Percentiles rank a stretch among this genome's conserved stretches.
Evolutionary conservation across 2,797 vertebrate species (phyloP).

Genomic region (Rhinella marina): DNA sequence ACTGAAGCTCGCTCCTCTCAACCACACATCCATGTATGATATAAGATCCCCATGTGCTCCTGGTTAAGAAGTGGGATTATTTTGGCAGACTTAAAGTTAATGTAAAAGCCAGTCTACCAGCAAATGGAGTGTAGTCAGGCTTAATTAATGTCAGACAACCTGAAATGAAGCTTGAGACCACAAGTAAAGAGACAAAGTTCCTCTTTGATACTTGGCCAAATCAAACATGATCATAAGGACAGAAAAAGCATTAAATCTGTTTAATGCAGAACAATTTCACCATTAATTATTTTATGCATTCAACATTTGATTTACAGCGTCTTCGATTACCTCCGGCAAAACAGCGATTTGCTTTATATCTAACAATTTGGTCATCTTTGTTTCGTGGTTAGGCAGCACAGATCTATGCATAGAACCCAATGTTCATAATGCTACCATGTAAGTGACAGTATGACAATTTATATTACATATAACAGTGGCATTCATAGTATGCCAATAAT

Average conservation of each 20-base stretch:
- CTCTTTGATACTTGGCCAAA: slow-evolving; percentile 43
- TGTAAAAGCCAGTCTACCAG: slow-evolving; percentile 29
- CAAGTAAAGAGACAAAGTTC: slow-evolving; percentile 44
- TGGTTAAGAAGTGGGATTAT: slow-evolving; percentile 16
- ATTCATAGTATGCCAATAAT: too few species aligned
- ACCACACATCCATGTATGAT: not conserved
- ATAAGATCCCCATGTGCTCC: not conserved
- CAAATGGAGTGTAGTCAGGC: slow-evolving; percentile 23
- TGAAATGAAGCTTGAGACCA: slow-evolving; percentile 46
- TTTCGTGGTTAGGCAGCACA: slow-evolving; percentile 13
- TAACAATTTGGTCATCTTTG: slow-evolving; percentile 8
- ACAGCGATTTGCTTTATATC: slow-evolving; percentile 37
- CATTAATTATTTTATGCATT: slow-evolving; percentile 45
- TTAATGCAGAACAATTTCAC: slow-evolving; percentile 37
- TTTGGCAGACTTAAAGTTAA: slow-evolving; percentile 42
- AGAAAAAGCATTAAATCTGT: slow-evolving; percentile 30
- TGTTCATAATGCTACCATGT: not conserved
- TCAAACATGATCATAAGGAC: slow-evolving; percentile 47
- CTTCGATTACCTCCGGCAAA: slow-evolving; percentile 40
- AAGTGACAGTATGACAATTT: not conserved
- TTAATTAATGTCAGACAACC: slow-evolving; percentile 50
- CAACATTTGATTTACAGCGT: slow-evolving; percentile 29
- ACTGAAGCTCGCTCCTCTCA: not conserved
- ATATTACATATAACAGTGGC: too few species aligned
- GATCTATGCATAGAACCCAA: not conserved